A percentile compares a stretch with the other conserved stretches of the same genome.
Conservation (phyloP, 2,888 invertebrate genomes). For the Pachymerium ferrugineum region DNA sequence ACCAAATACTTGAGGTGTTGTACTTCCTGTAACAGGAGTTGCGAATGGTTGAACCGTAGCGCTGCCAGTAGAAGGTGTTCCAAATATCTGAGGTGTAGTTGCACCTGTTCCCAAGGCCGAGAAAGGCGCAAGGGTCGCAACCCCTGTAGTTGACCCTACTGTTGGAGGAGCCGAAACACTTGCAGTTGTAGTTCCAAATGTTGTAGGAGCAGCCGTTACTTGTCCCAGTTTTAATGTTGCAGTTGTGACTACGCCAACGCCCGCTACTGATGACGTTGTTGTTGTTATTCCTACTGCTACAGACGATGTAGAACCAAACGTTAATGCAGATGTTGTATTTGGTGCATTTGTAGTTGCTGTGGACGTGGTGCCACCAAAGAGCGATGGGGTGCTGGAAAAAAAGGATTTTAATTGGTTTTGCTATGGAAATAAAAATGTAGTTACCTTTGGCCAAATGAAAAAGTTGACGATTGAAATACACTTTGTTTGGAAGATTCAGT, state of each 20-base stretch:
- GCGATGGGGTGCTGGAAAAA: no score
- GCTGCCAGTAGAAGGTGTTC: not conserved
- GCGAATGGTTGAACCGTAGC: not conserved
- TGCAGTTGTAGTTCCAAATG: conserved; percentile 22
- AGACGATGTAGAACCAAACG: not conserved
- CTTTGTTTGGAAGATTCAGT: not conserved
- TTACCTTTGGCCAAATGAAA: not conserved
- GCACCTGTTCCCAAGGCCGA: not conserved
- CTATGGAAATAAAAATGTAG: not conserved
- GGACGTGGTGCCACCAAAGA: conserved; percentile 26
- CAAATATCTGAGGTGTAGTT: not conserved
- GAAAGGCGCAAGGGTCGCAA: not conserved
- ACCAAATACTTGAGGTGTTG: no score
- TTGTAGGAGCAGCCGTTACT: not conserved
- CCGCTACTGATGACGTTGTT: not conserved
- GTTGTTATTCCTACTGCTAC: not conserved
- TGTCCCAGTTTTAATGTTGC: not conserved
- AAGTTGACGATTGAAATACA: not conserved
- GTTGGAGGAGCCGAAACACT: conserved; percentile 18
- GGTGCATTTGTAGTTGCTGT: not conserved
- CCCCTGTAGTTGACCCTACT: conserved; percentile 1
- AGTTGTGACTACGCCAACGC: not conserved
- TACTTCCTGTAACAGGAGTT: not conserved
- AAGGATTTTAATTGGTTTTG: no score
- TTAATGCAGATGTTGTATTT: not conserved